Base-by-base conservation (phyloP, 2,888 invertebrate species). In the Metalampra italica region DNA sequence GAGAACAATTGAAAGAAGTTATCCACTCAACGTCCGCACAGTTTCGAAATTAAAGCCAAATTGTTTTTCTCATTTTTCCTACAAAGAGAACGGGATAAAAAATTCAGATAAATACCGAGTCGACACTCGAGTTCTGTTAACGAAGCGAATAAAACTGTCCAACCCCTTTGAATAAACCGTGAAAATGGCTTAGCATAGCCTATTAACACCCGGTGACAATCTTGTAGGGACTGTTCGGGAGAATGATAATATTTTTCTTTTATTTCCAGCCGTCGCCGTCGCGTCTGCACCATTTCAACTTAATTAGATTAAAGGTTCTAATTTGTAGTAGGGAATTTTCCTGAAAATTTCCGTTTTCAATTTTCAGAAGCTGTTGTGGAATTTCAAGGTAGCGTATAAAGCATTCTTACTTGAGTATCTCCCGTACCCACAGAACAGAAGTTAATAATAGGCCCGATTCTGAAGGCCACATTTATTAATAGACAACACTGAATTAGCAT, bases 171-270 rank as follows among this genome's bases (percentile, higher is more conserved):
- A 77, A 81, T 79, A 82, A 80, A 78, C 79, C 68, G 76, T 74
- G 71, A 68, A 81, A 85, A 78, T 78, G 76, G 72, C 66, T 68
- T 68, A 67, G 75, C 78, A 81, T 79, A 75, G 83, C 74, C 82
- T 81, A 81, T 85, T 84, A 85, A 78, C 79, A 76, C 78, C 71
- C 73, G 60, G 68, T 74, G 82, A 82, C 80, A 82, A 76, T 80
- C 79, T 80, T 78, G 75, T 74, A 69, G 71, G 71, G 73, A 60
- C 73, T 73, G 60, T 67, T 74, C 64, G 56, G 60, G 68, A 66
- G 68, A 80, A 80, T 71, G 75, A 79, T 78, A 82, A 83, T 84
- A 84, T 82, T 84, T 79, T 82, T 76, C 79, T 82, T 80, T 82
- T 84, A 85, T 82, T 81, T 76, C 68, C 67, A 76, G 71, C 73